Conservation (phyloP, 2,797 vertebrate species). For the Urosaurus nigricauda region DNA sequence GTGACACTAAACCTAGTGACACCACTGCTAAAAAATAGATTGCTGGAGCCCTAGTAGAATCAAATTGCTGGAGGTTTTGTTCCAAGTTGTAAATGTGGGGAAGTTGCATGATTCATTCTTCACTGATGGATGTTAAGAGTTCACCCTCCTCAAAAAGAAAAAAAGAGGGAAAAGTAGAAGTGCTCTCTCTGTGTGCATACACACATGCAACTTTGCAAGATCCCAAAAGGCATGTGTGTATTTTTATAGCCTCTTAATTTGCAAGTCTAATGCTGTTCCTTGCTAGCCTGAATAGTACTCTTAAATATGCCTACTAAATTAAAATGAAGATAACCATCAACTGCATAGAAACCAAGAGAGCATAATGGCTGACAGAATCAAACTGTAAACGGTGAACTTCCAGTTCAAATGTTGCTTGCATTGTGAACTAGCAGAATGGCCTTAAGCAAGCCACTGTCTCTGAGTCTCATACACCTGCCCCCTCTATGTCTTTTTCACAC, state of each 20-base stretch:
- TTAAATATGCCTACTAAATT: neutral
- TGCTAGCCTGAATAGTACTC: neutral
- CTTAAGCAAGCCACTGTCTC: slow-evolving; percentile 10
- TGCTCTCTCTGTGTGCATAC: neutral
- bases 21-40: neutral
- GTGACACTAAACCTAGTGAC: no score
- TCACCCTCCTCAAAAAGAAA: neutral
- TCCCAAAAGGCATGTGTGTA: neutral
- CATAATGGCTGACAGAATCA: neutral
- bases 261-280: neutral
- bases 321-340: neutral
- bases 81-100: slow-evolving; percentile 31
- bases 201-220: neutral
- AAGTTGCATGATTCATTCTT: slow-evolving; percentile 33
- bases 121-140: slow-evolving; percentile 7
- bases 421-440: neutral
- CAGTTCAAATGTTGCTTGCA: neutral
- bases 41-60: slow-evolving; percentile 33
- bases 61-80: slow-evolving; percentile 16
- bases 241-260: neutral
- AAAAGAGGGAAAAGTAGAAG: no score
- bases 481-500: neutral
- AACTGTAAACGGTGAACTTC: neutral
- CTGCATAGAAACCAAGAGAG: neutral
- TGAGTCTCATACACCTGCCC: neutral